Conservation (phyloP, 1,140 invertebrate genomes). For the Diorhabda sublineata region DNA sequence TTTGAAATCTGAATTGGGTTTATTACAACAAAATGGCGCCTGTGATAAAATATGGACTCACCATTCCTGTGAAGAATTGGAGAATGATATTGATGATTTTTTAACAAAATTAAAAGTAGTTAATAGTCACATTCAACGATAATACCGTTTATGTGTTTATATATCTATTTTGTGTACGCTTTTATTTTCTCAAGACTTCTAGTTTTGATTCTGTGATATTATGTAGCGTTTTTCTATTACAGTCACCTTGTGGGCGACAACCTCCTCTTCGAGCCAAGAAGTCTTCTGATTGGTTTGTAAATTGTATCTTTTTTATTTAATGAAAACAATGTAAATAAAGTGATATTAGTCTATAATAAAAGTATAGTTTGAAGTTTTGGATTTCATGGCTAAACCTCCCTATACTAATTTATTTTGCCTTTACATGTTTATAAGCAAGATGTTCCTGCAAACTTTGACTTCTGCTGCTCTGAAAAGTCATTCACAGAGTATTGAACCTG, state of each 20-base stretch:
- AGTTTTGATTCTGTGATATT: constrained; percentile 38
- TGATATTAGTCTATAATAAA: constrained; percentile 33
- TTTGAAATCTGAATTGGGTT: constrained; percentile 39
- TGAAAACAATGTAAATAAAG: constrained; percentile 24
- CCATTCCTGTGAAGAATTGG: constrained; percentile 35
- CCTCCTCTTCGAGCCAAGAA: constrained; percentile 26
- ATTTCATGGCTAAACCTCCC: constrained; percentile 22
- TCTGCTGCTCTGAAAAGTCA: constrained; percentile 3
- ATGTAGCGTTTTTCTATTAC: constrained; percentile 43
- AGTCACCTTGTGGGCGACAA: constrained; percentile 36
- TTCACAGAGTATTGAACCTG: not conserved
- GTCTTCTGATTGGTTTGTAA: constrained; percentile 41
- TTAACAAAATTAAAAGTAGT: constrained; percentile 36
- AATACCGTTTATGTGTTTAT: constrained; percentile 15
- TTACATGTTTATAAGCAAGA: constrained; percentile 30
- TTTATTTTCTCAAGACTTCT: constrained; percentile 17
- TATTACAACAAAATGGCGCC: constrained; percentile 15
- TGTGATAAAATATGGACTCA: constrained; percentile 19
- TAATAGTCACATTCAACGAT: constrained; percentile 31
- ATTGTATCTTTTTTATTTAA: constrained; percentile 28
- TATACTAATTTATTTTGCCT: constrained; percentile 35
- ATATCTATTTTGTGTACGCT: constrained; percentile 21
- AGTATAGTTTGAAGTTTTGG: constrained; percentile 15
- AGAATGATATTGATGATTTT: constrained; percentile 37
- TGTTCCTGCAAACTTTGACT: constrained; percentile 10